These are phyloP conservation scores for Alsophila aescularia DNA, from an alignment of 2,888 invertebrate genomes.

Conservation along the genomic window DNA sequence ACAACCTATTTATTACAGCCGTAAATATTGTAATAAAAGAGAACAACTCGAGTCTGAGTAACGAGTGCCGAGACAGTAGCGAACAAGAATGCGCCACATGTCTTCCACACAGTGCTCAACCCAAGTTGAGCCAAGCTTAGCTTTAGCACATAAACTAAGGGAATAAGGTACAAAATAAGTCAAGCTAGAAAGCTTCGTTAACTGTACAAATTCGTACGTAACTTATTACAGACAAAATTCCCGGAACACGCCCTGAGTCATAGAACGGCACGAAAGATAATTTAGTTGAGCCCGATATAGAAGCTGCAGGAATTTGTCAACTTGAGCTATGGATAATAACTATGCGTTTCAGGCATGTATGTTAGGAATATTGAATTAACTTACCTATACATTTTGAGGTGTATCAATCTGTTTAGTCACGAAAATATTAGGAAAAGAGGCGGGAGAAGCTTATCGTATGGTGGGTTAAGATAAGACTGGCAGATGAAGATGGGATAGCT, in stretches of 20 bases:
- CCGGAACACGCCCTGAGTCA: constrained; percentile 65
- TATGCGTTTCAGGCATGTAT: constrained; percentile 10
- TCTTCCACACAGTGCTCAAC: constrained; percentile 26
- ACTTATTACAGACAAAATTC: constrained; percentile 58
- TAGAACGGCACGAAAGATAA: constrained; percentile 60
- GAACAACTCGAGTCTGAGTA: constrained; percentile 38
- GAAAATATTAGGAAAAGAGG: no score
- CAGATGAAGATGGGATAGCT: no score
- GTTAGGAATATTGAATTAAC: constrained; percentile 9
- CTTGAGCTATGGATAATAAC: constrained; percentile 38
- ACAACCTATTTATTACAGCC: constrained; percentile 14
- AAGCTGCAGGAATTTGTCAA: constrained; percentile 54
- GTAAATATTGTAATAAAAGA: constrained; percentile 38
- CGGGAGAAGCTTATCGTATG: no score
- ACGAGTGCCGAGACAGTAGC: constrained; percentile 43
- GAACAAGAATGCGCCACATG: constrained; percentile 52
- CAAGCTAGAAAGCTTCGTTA: constrained; percentile 8
- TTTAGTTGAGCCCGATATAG: constrained; percentile 64
- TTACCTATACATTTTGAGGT: no score
- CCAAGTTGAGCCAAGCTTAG: constrained; percentile 6
- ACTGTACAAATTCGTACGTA: constrained; percentile 42
- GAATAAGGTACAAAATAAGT: constrained; percentile 12
- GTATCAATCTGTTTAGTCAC: no score
- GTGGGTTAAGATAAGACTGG: no score
- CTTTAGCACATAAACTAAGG: constrained; percentile 1